phyloP scores from a whole-genome alignment of 2,888 invertebrate genomes.

The Rugalucina vietnamica region DNA sequence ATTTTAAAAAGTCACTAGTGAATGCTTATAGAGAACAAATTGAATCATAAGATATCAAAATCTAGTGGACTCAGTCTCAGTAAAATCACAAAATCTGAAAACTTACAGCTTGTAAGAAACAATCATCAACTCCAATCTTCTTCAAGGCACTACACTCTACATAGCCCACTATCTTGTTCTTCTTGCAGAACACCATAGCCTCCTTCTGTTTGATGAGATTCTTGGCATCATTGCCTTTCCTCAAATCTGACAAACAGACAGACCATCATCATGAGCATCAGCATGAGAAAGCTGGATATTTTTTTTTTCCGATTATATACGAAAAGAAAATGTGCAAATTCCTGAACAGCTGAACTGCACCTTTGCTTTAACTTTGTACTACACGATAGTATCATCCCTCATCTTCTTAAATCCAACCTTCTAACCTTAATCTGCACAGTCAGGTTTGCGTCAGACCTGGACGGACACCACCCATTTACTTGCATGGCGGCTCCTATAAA shows the following conservation, averaged over 20 bases:
- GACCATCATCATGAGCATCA: no score
- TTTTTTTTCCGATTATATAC: no score
- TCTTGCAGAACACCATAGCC: slow-evolving; percentile 39
- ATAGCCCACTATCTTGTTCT: slow-evolving; percentile 48
- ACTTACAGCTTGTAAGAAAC: slow-evolving; percentile 57
- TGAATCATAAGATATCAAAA: not conserved
- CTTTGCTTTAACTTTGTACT: no score
- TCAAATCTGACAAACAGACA: slow-evolving; percentile 52
- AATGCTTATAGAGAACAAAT: not conserved
- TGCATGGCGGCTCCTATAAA: no score
- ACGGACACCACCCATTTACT: no score
- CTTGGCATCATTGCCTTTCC: slow-evolving; percentile 55
- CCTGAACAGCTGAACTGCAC: no score
- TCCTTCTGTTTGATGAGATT: slow-evolving; percentile 48
- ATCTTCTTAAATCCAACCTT: no score
- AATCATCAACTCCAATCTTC: slow-evolving; percentile 47
- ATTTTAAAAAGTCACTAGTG: not conserved
- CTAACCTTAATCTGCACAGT: no score
- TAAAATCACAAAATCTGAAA: not conserved
- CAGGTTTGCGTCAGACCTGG: no score
- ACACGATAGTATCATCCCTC: no score
- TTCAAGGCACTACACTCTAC: slow-evolving; percentile 62
- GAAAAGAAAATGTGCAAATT: no score
- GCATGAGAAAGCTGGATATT: no score
- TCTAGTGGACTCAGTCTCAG: not conserved